A percentile compares a stretch with the other conserved stretches of the same genome.
These are phyloP conservation scores for Pseudomyrmex gracilis DNA, from an alignment of 1,140 invertebrate genomes.

Conservation along the genomic window DNA sequence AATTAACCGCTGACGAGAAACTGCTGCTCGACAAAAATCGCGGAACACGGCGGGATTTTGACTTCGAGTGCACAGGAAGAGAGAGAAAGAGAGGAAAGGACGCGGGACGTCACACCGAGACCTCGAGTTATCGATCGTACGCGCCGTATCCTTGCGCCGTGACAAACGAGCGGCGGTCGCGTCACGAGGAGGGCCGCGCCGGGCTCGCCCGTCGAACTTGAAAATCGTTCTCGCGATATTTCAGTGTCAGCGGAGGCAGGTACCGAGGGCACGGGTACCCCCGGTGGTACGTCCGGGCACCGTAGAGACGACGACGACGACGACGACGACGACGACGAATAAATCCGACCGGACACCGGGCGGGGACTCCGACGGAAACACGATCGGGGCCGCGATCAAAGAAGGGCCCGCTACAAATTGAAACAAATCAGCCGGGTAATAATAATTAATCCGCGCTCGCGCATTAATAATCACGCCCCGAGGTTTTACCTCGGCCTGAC, in stretches of 20 bases:
- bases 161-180: conserved; percentile 54
- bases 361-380: conserved; percentile 77
- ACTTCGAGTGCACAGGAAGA: neutral
- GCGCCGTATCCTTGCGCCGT: conserved; percentile 38
- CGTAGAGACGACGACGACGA: conserved; percentile 3
- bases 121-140: conserved; percentile 48
- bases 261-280: conserved; percentile 58
- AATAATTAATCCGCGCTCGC: conserved; percentile 83
- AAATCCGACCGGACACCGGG: conserved; percentile 75
- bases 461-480: conserved; percentile 79
- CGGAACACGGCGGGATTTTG: neutral
- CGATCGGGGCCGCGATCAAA: conserved; percentile 82
- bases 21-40: neutral
- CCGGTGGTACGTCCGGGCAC: conserved; percentile 56
- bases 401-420: conserved; percentile 82
- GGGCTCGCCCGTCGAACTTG: conserved; percentile 46
- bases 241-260: conserved; percentile 54
- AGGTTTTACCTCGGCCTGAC: neutral
- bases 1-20: neutral
- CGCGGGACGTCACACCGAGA: conserved; percentile 14
- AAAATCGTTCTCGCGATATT: conserved; percentile 61
- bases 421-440: conserved; percentile 84
- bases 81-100: neutral
- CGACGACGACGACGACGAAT: conserved; percentile 57
- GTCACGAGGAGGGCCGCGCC: conserved; percentile 38